A percentile compares a stretch with the other conserved stretches of the same genome.
Conservation (phyloP, 2,797 vertebrate species). For the Aplochiton taeniatus region DNA sequence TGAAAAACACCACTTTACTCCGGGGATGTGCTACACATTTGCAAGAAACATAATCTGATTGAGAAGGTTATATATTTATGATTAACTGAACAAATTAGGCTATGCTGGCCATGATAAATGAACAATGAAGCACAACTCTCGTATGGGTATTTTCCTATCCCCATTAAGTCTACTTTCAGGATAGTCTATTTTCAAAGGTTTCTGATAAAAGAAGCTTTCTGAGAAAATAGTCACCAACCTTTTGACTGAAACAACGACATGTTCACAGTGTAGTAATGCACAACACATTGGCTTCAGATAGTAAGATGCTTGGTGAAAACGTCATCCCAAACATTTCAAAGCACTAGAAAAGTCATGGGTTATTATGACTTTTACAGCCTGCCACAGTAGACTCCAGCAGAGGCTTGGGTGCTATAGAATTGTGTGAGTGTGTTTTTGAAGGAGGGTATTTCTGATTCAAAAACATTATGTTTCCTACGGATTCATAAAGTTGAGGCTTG, state of each 20-base stretch:
- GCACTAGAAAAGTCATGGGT: background rate
- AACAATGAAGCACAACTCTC: too few species aligned
- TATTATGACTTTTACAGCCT: background rate
- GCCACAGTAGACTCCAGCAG: background rate
- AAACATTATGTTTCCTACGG: conserved; percentile 17
- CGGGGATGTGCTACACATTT: conserved; percentile 2
- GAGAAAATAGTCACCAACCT: background rate
- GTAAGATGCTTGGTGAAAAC: background rate
- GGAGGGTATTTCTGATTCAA: conserved; percentile 4
- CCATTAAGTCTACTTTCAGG: too few species aligned
- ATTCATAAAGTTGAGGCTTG: conserved; percentile 24
- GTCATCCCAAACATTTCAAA: background rate
- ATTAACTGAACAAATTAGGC: too few species aligned
- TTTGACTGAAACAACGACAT: background rate
- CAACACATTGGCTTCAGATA: too few species aligned
- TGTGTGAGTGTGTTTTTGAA: background rate
- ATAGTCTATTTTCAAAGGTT: too few species aligned
- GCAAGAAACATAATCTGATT: conserved; percentile 25
- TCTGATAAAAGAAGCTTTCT: background rate
- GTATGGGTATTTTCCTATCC: too few species aligned
- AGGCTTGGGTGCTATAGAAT: background rate
- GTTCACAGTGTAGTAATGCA: background rate
- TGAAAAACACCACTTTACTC: conserved; percentile 2
- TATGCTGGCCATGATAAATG: background rate
- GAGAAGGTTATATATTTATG: conserved; percentile 29